phyloP scores from a whole-genome alignment of 2,113 vertebrate genomes.

The Jaculus jaculus region DNA sequence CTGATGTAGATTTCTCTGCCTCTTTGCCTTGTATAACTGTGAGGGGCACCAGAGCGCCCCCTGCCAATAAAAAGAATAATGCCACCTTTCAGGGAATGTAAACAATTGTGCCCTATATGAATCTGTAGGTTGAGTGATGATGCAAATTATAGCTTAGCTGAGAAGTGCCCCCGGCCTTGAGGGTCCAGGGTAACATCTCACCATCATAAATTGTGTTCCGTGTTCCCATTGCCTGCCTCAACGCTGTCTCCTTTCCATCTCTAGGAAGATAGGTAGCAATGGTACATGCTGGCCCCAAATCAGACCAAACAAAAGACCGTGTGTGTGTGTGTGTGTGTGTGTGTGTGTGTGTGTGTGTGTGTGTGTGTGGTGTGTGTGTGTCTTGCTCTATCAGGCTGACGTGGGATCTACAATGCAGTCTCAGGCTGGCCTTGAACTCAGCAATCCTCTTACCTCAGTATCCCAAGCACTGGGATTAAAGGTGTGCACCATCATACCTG shows the following conservation, averaged over 20 bases:
- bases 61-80: slow-evolving; percentile 64
- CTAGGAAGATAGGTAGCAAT: neutral
- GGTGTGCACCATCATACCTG: too few species aligned
- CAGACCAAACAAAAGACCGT: neutral
- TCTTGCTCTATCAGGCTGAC: too few species aligned
- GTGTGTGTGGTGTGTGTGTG: too few species aligned
- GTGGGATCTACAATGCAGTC: too few species aligned
- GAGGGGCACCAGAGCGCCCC: slow-evolving; percentile 57
- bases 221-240: neutral
- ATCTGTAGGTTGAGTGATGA: slow-evolving; percentile 66
- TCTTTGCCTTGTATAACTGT: neutral
- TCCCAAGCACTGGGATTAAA: too few species aligned
- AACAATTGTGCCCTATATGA: slow-evolving; percentile 64
- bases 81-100: slow-evolving; percentile 47
- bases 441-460: too few species aligned
- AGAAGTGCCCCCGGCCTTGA: slow-evolving; percentile 53
- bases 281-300: neutral
- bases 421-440: too few species aligned
- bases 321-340: too few species aligned
- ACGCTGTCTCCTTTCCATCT: neutral
- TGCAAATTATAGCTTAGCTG: slow-evolving; percentile 57
- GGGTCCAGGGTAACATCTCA: slow-evolving; percentile 56
- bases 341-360: too few species aligned
- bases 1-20: slow-evolving; percentile 51
- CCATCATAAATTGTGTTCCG: slow-evolving; percentile 36